Base-by-base conservation (phyloP, 2,113 vertebrate species). In the Pygoscelis adeliae region DNA sequence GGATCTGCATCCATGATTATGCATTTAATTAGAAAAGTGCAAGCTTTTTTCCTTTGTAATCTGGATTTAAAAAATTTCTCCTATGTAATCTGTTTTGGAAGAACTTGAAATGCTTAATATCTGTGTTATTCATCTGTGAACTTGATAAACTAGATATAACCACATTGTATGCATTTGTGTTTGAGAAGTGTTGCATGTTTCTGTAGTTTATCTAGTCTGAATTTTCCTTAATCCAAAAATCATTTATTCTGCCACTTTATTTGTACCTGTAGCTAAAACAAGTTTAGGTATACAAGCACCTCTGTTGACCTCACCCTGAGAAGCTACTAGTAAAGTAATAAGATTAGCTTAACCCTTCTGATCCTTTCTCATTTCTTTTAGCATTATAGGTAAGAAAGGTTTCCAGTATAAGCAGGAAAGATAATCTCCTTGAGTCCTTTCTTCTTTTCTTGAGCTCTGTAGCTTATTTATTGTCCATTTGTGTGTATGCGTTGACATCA, bases 1-100 rank as follows among this genome's bases (percentile, higher is more conserved):
- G 96, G 93, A 98, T 97, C 92, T 97, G 93, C 97, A 98, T 97
- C 97, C 97, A 97, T 98, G 97, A 97, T 98, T 98, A 97, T 98
- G 92, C 96, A 98, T 98, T 98, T 98, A 97, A 98, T 98, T 98
- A 98, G 87, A 96, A 96, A 97, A 97, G 56, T 83, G 90, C 40
- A 83, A 85, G 83, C 61, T 95, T 96, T 82, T 74, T 62, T 59
- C 79, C 40, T 88, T 98, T 96, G 52, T 97, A 85, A 66, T 91
- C 73, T 90, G 49, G 42, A 91, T 85, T 90, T 96, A 77, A 38
- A 65, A 77, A 95, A 49, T 38, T 65, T 90, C 66, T 81, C 21
- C 67, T 27, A 44, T 47, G 29, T 81, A 93, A 92, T 93, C 27
- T 94, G 6, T 58, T 84, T 87, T 95, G 61, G 82, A 90, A 93